Evolutionary conservation across 2,888 invertebrate genomes (phyloP), one percentile per base, ranked within the genome.

Genomic region (Melanchra persicariae): DNA sequence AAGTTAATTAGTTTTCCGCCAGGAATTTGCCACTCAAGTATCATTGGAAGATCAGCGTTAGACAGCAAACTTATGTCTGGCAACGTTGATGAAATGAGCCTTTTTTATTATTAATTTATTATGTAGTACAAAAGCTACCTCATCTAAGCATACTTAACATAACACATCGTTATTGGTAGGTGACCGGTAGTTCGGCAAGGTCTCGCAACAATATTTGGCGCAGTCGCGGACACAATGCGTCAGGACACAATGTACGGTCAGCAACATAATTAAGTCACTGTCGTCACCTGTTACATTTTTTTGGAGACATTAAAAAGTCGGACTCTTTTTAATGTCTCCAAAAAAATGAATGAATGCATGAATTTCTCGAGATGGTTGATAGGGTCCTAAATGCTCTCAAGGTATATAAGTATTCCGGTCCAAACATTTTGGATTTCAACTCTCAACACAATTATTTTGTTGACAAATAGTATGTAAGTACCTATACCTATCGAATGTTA

Each of bases 131-230:
- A 68, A 57, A n/a, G 24, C 30, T 22, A 49, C 51, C n/a, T 47
- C 30, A 24, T 19, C 9, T 37, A 34, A 17, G 43, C 24, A 57
- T n/a, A 24, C 24, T 5, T 59, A 45, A 26, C 40, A 26, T 77
- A 57, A 37, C 26, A 45, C 24, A 52, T 61, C 34, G 37, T 45
- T 49, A 59, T 71, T 77, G 26, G 47, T 24, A 65, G 64, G 74
- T 79, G 57, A 55, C 54, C 49, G 61, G 57, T 22, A 70, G 30
- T 66, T 58, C 52, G 51, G 24, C 80, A 76, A 77, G 80, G 80
- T 80, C 77, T 70, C 59, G 54, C 68, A 61, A 80, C 66, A 70
- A 75, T 74, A 79, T 79, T 79, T 68, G 64, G 61, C 51, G 24
- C 17, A 61, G 58, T 37, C 26, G 52, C 47, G 26, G 19, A 49